phyloP scores from a whole-genome alignment of 2,888 invertebrate genomes.

The Lasioglossum zephyrum region DNA sequence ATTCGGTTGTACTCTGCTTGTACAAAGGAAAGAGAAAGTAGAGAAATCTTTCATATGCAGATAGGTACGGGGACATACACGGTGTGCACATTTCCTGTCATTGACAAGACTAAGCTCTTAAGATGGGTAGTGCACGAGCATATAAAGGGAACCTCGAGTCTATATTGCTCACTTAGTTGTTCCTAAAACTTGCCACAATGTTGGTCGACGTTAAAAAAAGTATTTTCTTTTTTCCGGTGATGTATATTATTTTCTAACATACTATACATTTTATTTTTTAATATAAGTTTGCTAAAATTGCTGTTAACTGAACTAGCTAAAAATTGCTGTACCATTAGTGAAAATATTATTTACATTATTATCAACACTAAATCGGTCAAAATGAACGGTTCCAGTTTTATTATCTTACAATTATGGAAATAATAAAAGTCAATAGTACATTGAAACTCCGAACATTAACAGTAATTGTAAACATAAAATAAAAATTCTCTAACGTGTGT shows the following conservation, averaged over 20 bases:
- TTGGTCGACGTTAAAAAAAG: constrained; percentile 39
- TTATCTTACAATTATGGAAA: too few species aligned
- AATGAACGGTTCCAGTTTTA: too few species aligned
- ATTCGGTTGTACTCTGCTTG: constrained; percentile 6
- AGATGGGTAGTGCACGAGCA: constrained; percentile 39
- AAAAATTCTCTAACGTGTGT: too few species aligned
- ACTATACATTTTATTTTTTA: too few species aligned
- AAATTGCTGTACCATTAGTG: too few species aligned
- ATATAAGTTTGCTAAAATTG: neutral
- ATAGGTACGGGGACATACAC: constrained; percentile 42
- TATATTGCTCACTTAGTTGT: constrained; percentile 61
- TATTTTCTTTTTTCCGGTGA: constrained; percentile 60
- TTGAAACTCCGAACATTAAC: too few species aligned
- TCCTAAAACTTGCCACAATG: constrained; percentile 51
- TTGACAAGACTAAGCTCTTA: constrained; percentile 76
- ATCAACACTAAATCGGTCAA: too few species aligned
- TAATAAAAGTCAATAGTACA: too few species aligned
- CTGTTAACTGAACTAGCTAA: too few species aligned
- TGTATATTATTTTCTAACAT: constrained; percentile 10
- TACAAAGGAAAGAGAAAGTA: constrained; percentile 58
- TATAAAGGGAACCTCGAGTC: constrained; percentile 70
- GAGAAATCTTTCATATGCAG: constrained; percentile 56
- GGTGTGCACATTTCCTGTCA: constrained; percentile 70
- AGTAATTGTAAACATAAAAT: too few species aligned
- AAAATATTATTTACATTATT: too few species aligned